phyloP scores from a whole-genome alignment of 2,113 vertebrate species.

The Brachyhypopomus occidentalis region DNA sequence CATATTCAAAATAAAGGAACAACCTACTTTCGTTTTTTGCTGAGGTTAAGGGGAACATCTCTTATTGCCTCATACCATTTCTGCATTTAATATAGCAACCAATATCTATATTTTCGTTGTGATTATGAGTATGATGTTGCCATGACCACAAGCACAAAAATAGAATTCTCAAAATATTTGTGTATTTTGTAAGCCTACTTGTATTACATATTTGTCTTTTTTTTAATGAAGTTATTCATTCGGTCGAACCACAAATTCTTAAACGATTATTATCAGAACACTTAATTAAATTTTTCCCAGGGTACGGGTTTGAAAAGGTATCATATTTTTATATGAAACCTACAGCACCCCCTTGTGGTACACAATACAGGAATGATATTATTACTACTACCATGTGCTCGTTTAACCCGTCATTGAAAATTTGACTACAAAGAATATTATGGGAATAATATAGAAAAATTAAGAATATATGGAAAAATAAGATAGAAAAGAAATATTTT shows the following conservation, averaged over 20 bases:
- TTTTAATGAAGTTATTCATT: no score
- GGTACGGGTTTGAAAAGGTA: not conserved
- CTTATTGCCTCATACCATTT: not conserved
- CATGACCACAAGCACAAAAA: no score
- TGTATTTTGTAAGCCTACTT: no score
- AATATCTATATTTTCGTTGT: no score
- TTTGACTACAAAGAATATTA: not conserved
- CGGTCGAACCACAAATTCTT: no score
- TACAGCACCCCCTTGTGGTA: slow-evolving; percentile 70
- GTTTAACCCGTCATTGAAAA: not conserved
- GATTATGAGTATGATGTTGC: no score
- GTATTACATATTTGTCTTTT: no score
- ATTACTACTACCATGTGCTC: not conserved
- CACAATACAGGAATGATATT: no score
- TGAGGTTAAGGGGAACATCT: not conserved
- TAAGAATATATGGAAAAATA: not conserved
- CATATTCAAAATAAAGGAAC: slow-evolving; percentile 8
- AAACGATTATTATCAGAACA: not conserved
- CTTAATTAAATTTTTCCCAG: not conserved
- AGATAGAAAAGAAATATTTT: not conserved
- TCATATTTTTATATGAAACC: slow-evolving; percentile 41
- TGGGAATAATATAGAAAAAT: no score
- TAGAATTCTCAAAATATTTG: no score
- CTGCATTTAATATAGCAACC: no score
- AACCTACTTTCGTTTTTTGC: not conserved